Conservation (phyloP, 2,797 vertebrate genomes). For the Leucoraja ocellata region DNA sequence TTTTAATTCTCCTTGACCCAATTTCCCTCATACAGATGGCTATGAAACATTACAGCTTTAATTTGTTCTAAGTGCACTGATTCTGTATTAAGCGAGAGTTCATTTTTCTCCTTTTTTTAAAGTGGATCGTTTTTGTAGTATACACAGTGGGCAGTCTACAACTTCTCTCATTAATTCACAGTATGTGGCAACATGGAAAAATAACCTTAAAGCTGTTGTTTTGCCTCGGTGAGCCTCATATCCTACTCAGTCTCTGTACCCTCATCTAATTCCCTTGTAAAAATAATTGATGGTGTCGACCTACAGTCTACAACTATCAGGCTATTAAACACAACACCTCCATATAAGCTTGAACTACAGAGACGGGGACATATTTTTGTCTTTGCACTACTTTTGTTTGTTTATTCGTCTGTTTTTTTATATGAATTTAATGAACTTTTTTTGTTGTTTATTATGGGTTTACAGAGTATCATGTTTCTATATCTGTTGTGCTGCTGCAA, state of each 20-base stretch:
- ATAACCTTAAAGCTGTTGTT: neutral
- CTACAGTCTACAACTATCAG: no score
- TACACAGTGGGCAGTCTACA: neutral
- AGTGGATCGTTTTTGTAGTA: neutral
- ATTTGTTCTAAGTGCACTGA: neutral
- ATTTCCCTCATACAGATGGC: neutral
- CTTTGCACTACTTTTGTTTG: no score
- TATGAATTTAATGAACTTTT: no score
- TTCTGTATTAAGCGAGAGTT: neutral
- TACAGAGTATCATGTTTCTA: no score
- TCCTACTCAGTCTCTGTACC: neutral
- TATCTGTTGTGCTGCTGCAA: no score
- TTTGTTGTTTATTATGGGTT: no score
- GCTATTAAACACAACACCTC: no score
- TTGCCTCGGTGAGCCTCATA: neutral
- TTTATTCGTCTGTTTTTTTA: no score
- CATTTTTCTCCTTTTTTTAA: neutral
- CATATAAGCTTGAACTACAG: no score
- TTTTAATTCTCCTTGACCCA: slow-evolving; percentile 17
- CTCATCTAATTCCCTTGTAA: neutral
- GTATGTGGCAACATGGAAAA: neutral
- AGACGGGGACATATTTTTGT: no score
- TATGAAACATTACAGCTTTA: neutral
- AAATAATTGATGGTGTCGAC: neutral
- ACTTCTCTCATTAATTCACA: neutral